These are phyloP conservation scores for Saccopteryx bilineata DNA, from an alignment of 2,113 vertebrate species.

Conservation along the genomic window DNA sequence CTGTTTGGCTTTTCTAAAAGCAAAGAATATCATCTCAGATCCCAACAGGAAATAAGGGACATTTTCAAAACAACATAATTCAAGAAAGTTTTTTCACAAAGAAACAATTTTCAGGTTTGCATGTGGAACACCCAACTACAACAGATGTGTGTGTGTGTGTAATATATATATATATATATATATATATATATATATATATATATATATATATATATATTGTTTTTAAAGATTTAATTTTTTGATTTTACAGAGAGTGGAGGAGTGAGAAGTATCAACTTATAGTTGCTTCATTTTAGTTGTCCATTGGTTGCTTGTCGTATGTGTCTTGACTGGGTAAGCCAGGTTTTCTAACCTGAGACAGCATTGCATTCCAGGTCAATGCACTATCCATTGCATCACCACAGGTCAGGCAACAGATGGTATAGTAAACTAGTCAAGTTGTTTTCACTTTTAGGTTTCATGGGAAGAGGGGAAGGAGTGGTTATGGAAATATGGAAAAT, in stretches of 20 bases:
- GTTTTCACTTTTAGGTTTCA: not conserved
- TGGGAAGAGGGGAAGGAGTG: not conserved
- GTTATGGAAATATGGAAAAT: not conserved
- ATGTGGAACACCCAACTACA: not conserved
- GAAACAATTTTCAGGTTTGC: not conserved
- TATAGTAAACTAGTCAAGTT: not conserved
- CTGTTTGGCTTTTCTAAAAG: constrained; percentile 3
- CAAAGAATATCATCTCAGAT: not conserved
- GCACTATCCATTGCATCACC: too few species aligned
- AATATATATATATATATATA: too few species aligned
- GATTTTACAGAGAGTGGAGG: too few species aligned
- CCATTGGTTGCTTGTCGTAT: too few species aligned
- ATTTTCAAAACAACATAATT: constrained; percentile 4
- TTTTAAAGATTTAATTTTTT: too few species aligned
- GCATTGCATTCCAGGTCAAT: too few species aligned
- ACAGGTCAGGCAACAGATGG: not conserved
- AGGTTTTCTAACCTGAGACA: too few species aligned
- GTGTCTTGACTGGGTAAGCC: too few species aligned
- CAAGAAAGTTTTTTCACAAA: constrained; percentile 4
- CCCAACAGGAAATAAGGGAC: not conserved
- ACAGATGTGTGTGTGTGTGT: not conserved
- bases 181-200: too few species aligned
- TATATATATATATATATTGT: too few species aligned
- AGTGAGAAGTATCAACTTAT: too few species aligned
- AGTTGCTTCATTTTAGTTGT: too few species aligned